Base-by-base conservation (phyloP, 1,140 invertebrate genomes). In the Aphaenogaster rudis region DNA sequence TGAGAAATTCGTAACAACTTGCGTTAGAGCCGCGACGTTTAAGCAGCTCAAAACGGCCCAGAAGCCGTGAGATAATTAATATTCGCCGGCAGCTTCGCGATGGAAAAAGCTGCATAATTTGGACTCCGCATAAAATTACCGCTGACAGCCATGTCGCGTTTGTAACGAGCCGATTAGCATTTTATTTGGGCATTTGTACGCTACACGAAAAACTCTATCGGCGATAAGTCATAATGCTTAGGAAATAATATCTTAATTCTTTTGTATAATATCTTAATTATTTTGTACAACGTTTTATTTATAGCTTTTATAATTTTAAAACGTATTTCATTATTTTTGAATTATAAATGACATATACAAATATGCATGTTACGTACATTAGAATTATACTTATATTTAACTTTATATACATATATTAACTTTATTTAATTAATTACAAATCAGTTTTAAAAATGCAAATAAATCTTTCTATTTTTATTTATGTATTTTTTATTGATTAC, bases 101-200 rank as follows among this genome's bases (percentile, higher is more conserved):
- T 50, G 48, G 74, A 86, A 86, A 66, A 79, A 86, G 82, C 69
- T 64, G 82, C 82, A 67, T 79, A 79, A 86, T 86, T 66, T 86
- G 21, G 11, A 67, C 15, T 66, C 17, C 6, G 74, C 59, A 52
- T 66, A 54, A 79, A 86, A 86, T 86, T 79, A 84, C 21, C 42
- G 42, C 42, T 76, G 54, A 76, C 80, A 76, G 72, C 54, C 39
- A 74, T 61, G 54, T 82, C 80, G 67, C 67, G 67, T 42, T 74
- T 82, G 79, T 82, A 82, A 82, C 54, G 45, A 45, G 21, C 17
- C 39, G 67, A 76, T 84, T 76, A 84, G 69, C 69, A 84, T 84
- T 84, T 84, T 76, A 76, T 84, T 61, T 36, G 33, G 7, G 66
- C 28, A 50, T 74, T 76, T 74, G 17, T 74, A 39, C 6, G 52